Evolutionary conservation across 2,888 invertebrate species (phyloP).

Genomic region (Clivina fossor): DNA sequence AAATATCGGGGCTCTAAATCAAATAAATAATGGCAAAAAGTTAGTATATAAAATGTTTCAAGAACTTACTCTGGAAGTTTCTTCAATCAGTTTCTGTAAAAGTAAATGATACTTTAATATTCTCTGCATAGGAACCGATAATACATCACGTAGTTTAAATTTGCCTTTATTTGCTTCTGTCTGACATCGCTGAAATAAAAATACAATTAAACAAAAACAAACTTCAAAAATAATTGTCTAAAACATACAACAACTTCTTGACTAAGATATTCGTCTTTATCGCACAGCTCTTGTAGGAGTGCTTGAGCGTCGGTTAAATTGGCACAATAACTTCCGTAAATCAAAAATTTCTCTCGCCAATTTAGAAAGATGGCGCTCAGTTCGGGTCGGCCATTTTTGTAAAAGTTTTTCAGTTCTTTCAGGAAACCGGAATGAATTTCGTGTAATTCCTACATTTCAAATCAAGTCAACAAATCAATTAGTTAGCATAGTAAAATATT

Average conservation of each 20-base stretch:
- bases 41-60: not conserved
- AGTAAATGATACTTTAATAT: constrained; percentile 96
- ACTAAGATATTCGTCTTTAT: constrained; percentile 65
- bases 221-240: constrained; percentile 10
- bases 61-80: constrained; percentile 73
- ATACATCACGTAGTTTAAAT: constrained; percentile 90
- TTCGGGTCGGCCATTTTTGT: constrained; percentile 60
- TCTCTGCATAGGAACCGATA: constrained; percentile 98
- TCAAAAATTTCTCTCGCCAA: constrained; percentile 86
- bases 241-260: constrained; percentile 68
- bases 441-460: constrained; percentile 68
- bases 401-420: constrained; percentile 74
- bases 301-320: constrained; percentile 89
- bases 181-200: constrained; percentile 75
- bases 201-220: constrained; percentile 8
- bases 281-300: constrained; percentile 74
- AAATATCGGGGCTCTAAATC: too few relatives aligned
- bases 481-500: too few relatives aligned
- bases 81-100: constrained; percentile 83
- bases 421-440: constrained; percentile 86
- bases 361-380: constrained; percentile 86
- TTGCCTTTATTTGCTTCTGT: constrained; percentile 92
- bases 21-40: too few relatives aligned
- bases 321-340: constrained; percentile 96
- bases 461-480: too few relatives aligned